Conservation (phyloP, 2,113 vertebrate species). For the Indri indri region DNA sequence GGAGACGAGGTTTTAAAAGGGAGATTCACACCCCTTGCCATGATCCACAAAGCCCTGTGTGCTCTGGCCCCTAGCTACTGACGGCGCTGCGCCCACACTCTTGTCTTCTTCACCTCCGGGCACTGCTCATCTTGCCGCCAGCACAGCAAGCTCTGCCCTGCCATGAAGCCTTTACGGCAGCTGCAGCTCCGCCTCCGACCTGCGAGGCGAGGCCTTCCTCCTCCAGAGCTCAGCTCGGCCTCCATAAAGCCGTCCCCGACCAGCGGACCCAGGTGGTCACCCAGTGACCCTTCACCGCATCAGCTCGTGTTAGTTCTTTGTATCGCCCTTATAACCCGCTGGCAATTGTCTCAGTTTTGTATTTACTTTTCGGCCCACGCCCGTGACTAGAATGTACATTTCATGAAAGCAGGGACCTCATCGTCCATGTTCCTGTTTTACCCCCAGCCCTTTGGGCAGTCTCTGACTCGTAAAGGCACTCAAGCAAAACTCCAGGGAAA, state of each 20-base stretch:
- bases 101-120: neutral
- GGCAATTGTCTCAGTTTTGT: neutral
- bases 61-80: neutral
- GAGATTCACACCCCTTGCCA: neutral
- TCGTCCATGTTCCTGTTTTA: neutral
- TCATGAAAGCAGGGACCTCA: neutral
- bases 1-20: neutral
- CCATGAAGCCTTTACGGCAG: fast-evolving
- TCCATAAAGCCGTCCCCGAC: neutral
- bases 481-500: neutral
- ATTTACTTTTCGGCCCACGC: neutral
- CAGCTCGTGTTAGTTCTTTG: neutral
- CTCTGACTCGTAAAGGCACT: neutral
- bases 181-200: neutral
- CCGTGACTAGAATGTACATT: neutral
- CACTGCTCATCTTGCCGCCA: no score
- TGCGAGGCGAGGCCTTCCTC: neutral
- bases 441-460: neutral
- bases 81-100: neutral
- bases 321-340: neutral
- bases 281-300: neutral
- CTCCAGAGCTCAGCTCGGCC: neutral
- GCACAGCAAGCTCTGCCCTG: neutral
- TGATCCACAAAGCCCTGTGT: neutral
- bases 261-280: neutral